Evolutionary conservation across 2,797 vertebrate species (phyloP).

Genomic region (Myripristis murdjan): DNA sequence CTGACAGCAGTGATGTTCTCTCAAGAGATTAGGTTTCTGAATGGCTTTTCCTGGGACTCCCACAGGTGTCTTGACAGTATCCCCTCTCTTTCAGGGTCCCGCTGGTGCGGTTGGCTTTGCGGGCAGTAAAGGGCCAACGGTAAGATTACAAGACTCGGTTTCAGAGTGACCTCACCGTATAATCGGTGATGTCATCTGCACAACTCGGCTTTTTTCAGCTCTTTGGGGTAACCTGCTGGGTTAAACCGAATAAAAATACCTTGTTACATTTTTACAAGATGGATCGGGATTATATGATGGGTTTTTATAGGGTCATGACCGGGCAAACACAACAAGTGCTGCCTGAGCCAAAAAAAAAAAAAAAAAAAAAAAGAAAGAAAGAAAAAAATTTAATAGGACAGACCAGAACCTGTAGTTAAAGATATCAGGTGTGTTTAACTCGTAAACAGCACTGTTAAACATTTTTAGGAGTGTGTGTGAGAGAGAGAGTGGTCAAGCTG

Average conservation of each 20-base stretch:
- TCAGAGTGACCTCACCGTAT: constrained; percentile 18
- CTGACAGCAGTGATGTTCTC: neutral
- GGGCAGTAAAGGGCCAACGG: constrained; percentile 83
- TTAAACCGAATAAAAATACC: constrained; percentile 48
- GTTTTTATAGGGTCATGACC: constrained; percentile 54
- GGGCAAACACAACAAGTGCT: constrained; percentile 27
- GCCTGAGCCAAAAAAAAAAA: constrained; percentile 1
- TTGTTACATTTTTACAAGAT: constrained; percentile 58
- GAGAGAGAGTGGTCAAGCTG: neutral
- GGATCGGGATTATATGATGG: constrained; percentile 26
- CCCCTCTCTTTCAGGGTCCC: constrained; percentile 82
- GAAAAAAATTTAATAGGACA: constrained; percentile 21
- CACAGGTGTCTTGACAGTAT: neutral
- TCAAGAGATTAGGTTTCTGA: neutral
- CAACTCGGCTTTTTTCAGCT: constrained; percentile 2
- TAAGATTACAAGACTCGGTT: constrained; percentile 70
- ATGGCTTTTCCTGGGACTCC: neutral
- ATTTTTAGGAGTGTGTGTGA: neutral
- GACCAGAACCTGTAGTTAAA: constrained; percentile 33
- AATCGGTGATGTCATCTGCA: constrained; percentile 39
- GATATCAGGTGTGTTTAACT: constrained; percentile 40
- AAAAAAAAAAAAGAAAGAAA: too few species aligned
- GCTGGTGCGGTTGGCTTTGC: constrained; percentile 79
- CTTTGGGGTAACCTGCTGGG: constrained; percentile 16
- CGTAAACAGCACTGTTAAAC: neutral